Evolutionary conservation across 2,113 vertebrate species (phyloP).

Genomic region (Rana temporaria): DNA sequence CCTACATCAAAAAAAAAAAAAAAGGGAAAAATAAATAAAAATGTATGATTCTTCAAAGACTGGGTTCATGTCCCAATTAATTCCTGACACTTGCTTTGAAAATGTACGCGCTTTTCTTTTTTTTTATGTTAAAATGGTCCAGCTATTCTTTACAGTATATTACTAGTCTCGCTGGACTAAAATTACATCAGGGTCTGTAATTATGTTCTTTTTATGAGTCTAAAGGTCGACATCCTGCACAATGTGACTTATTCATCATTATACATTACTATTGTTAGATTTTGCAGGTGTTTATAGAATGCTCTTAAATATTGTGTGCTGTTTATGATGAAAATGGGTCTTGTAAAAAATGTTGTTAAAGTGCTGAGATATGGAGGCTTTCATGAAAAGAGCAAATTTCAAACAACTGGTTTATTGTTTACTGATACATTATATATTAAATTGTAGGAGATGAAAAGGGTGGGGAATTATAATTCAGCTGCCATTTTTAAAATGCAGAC

Average conservation of each 20-base stretch:
- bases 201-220: constrained; percentile 14
- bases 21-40: constrained; percentile 60
- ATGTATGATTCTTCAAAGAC: constrained; percentile 55
- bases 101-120: constrained; percentile 33
- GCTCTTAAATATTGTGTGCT: constrained; percentile 2
- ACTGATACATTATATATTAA: too few species aligned
- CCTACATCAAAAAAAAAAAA: constrained; percentile 56
- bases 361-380: background rate
- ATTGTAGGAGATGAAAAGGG: too few species aligned
- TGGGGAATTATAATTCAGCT: too few species aligned
- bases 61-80: constrained; percentile 35
- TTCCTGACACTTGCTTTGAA: constrained; percentile 32
- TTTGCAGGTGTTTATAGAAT: constrained; percentile 21
- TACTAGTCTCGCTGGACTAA: constrained; percentile 30
- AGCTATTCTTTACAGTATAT: constrained; percentile 9
- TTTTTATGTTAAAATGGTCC: constrained; percentile 13
- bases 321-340: constrained; percentile 8
- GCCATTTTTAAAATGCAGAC: too few species aligned
- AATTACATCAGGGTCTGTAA: constrained; percentile 35
- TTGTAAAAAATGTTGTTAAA: background rate
- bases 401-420: background rate
- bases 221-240: constrained; percentile 4
- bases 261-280: constrained; percentile 10
- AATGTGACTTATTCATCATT: constrained; percentile 20
- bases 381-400: background rate